Evolutionary conservation across 2,888 invertebrate species (phyloP), one percentile per base, ranked within the genome.

Genomic region (Rhorus exstirpatorius): DNA sequence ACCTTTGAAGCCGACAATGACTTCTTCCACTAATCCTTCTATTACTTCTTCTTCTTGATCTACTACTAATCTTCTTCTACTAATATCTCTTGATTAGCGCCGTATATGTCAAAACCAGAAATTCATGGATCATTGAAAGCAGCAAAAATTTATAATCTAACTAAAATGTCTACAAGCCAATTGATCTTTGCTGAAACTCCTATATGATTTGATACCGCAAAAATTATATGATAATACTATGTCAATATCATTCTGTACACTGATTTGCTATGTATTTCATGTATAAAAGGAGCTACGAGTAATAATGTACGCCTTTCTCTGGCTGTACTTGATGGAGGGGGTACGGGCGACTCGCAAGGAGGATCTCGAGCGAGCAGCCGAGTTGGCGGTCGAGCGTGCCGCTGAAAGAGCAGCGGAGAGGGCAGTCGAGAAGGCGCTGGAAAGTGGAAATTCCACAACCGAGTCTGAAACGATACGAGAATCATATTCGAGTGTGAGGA

Each of bases 341-440:
- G 60, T 83, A 68, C 71, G 58, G 58, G 85, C 85, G 41, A 84
- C 70, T 21, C 77, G 67, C n/a, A 84, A 75, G 51, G 84, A 86
- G 82, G 90, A 91, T 21, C 85, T 92, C 12, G 92, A 92, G 76
- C 88, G 89, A 51, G 91, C 91, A 6, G 93, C 91, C 0, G 92
- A 93, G 77, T 76, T 91, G 2, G 92, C 92, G 2, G 92, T 92
- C 17, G 92, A 92, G 74, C 88, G 89, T 35, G 89, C 92, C 4
- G 93, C 91, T 3, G 92, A 93, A 79, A 88, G 88, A 61, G 91
- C 88, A 2, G 92, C 92, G 0, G 92, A 93, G 77, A 86, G 89
- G 58, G 92, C 91, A 0, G 92, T 92, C 2, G 92, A 92, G 51
- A 92, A 91, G 81, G 89, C 89, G 1, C 83, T 92, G 7, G 91